phyloP scores from a whole-genome alignment of 2,113 vertebrate genomes.

The Harpagus bidentatus region DNA sequence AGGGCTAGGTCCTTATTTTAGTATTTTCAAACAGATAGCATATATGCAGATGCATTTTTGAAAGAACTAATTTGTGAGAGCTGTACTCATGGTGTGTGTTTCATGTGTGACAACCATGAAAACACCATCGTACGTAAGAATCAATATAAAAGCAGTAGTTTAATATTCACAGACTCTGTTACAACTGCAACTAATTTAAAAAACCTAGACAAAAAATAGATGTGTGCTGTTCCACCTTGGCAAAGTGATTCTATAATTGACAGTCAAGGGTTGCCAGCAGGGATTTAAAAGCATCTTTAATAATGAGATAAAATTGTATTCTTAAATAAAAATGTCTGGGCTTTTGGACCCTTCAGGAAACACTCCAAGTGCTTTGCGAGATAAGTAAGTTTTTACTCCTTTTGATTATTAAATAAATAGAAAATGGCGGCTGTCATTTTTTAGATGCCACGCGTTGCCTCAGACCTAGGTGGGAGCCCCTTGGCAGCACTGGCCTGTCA shows the following conservation, averaged over 20 bases:
- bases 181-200: neutral
- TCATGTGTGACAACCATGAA: neutral
- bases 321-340: neutral
- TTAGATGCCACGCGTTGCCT: neutral
- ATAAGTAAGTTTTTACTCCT: neutral
- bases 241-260: neutral
- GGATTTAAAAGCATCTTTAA: constrained; percentile 1
- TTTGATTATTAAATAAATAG: neutral
- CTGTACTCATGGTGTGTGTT: accelerated
- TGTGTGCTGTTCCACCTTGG: neutral
- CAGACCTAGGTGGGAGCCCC: neutral
- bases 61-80: neutral
- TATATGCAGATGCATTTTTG: neutral
- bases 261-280: neutral
- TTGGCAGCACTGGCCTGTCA: neutral
- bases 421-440: neutral
- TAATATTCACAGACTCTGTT: neutral
- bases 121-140: neutral
- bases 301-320: neutral
- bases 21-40: neutral
- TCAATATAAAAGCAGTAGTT: neutral
- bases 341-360: neutral
- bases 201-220: neutral
- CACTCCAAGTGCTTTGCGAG: neutral
- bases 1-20: neutral